These are phyloP conservation scores for Heliornis fulica DNA, from an alignment of 2,113 vertebrate species.

Conservation along the genomic window DNA sequence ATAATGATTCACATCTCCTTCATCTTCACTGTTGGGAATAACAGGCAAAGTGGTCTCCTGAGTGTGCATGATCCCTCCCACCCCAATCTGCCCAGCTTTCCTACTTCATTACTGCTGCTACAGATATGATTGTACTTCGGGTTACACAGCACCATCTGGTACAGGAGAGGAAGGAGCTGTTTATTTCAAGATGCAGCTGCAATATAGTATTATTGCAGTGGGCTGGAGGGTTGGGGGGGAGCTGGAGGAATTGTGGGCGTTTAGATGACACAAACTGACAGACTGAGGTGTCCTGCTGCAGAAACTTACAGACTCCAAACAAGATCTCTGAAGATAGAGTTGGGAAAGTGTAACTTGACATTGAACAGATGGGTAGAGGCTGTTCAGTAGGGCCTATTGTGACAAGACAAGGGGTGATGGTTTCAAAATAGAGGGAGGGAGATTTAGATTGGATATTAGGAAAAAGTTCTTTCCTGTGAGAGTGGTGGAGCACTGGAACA, in stretches of 20 bases:
- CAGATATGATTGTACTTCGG: neutral
- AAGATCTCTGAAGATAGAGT: neutral
- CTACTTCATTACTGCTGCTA: neutral
- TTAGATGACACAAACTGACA: neutral
- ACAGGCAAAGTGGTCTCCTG: neutral
- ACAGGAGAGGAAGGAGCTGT: neutral
- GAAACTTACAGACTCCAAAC: neutral
- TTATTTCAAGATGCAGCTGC: neutral
- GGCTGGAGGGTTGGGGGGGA: neutral
- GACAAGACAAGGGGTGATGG: too few species aligned
- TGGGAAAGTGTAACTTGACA: neutral
- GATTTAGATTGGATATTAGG: too few species aligned
- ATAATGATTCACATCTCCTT: neutral
- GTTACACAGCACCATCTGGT: conserved; percentile 6
- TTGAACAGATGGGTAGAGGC: too few species aligned
- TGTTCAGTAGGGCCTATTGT: too few species aligned
- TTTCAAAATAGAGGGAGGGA: too few species aligned
- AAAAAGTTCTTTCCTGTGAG: too few species aligned
- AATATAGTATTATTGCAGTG: neutral
- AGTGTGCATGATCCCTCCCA: neutral
- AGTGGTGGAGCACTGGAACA: too few species aligned
- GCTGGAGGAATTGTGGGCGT: neutral
- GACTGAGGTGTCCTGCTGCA: neutral
- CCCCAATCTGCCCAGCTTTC: neutral
- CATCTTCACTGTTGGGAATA: neutral